Evolutionary conservation across 2,113 vertebrate species (phyloP).

Genomic region (Furnarius figulus): DNA sequence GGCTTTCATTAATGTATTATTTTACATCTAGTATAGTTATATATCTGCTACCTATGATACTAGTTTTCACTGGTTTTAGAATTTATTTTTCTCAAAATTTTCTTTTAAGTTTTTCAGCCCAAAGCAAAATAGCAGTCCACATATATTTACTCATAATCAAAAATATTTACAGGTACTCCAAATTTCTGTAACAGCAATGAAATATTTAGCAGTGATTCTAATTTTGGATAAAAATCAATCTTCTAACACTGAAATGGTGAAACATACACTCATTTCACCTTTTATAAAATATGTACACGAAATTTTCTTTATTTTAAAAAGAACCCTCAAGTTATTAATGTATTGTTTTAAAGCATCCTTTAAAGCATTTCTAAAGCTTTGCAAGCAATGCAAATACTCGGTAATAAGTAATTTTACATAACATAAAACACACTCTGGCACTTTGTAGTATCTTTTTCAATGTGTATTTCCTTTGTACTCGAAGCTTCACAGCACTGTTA

Average conservation of each 20-base stretch:
- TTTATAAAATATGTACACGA: not conserved
- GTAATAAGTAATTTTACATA: not conserved
- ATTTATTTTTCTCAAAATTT: not conserved
- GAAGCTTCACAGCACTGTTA: not conserved
- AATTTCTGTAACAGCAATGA: not conserved
- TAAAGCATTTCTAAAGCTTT: not conserved
- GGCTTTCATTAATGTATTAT: not conserved
- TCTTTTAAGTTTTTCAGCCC: not conserved
- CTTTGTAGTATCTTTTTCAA: not conserved
- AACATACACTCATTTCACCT: not conserved
- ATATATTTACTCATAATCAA: not conserved
- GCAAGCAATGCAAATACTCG: not conserved
- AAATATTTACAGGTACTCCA: not conserved
- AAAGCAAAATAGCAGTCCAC: not conserved
- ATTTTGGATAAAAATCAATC: not conserved
- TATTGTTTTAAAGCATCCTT: not conserved
- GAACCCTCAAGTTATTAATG: not conserved
- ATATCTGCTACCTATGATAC: not conserved
- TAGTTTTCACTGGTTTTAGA: not conserved
- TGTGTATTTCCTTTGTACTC: conserved; percentile 4
- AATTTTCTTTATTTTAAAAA: not conserved
- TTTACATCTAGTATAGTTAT: not conserved
- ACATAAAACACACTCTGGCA: not conserved
- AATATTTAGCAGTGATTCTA: not conserved
- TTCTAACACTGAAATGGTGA: not conserved